Evolutionary conservation across 2,113 vertebrate species (phyloP).

Genomic region (Scophthalmus maximus): DNA sequence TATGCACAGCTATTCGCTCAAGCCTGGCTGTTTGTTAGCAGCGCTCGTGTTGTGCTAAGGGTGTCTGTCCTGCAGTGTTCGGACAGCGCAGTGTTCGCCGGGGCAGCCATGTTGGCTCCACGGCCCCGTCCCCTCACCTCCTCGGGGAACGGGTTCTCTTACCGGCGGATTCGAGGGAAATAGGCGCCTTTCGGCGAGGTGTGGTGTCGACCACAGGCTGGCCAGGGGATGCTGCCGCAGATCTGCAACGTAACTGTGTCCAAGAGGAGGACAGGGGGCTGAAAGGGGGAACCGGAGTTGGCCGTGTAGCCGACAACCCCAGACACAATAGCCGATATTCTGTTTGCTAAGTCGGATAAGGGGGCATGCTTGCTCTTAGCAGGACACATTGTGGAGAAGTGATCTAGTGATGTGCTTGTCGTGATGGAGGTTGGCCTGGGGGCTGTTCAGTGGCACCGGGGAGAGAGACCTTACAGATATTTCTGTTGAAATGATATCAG

Average conservation of each 20-base stretch:
- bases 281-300: not conserved
- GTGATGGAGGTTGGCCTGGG: not conserved
- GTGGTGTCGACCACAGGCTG: not conserved
- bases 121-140: not conserved
- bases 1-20: not conserved
- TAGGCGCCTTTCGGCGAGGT: too few species aligned
- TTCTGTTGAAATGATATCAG: too few species aligned
- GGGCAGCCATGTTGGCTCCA: slow-evolving; percentile 61
- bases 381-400: too few species aligned
- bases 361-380: too few species aligned
- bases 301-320: too few species aligned
- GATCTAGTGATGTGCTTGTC: too few species aligned
- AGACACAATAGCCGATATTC: too few species aligned
- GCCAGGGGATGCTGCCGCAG: not conserved
- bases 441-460: not conserved
- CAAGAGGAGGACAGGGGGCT: not conserved
- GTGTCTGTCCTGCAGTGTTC: slow-evolving; percentile 16
- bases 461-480: too few species aligned
- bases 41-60: slow-evolving; percentile 39
- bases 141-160: too few species aligned
- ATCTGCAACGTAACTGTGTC: not conserved
- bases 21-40: not conserved
- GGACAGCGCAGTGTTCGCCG: slow-evolving; percentile 31
- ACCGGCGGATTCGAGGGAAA: too few species aligned
- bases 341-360: too few species aligned